Base-by-base conservation (phyloP, 2,797 vertebrate genomes). In the Schizopygopsis pylzovi region DNA sequence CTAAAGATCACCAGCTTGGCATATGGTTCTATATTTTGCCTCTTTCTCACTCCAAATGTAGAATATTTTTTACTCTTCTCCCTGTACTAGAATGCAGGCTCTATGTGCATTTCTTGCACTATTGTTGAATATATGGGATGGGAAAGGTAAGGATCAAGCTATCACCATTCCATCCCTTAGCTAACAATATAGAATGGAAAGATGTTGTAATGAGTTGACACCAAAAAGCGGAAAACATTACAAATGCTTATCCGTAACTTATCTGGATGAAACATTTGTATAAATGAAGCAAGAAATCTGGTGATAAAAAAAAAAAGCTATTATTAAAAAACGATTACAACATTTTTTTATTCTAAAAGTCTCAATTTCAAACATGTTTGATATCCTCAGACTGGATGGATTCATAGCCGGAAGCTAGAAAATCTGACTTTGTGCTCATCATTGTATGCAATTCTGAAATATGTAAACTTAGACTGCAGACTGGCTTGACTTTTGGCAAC, bases 1-100 rank as follows among this genome's bases (percentile, higher is more conserved):
- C 75, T 45, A 61, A 71, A 59, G 76, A 37, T 45, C 41, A 22
- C 8, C 65, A 79, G 18, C 12, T 71, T 71, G 76, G 52, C 83
- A 85, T 85, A 79, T 47, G 83, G 47, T 54, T 84, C 22, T 22
- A 54, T 78, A 45, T 70, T 84, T 33, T 45, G 65, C 63, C 15
- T 82, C n/a, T 16, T 43, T 73, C 15, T 56, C 81, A 11, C 52
- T 45, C 4, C 28, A 33, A 33, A 33, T 33, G 28, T 33, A 33
- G 28, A 33, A 33, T 33, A 33, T 33, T 2, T 33, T 2, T 33
- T 33, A 33, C 28, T 33, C 2, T 33, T 33, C 28, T 33, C 28
- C 2, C 28, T 33, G 28, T 33, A 33, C 28, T 3, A 18, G 65
- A 67, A 37, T 20, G 7, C 33, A 67, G 33, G 33, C 33, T 10